Base-by-base conservation (phyloP, 92 coral and sea anemone species). In the Nematostella vectensis region DNA sequence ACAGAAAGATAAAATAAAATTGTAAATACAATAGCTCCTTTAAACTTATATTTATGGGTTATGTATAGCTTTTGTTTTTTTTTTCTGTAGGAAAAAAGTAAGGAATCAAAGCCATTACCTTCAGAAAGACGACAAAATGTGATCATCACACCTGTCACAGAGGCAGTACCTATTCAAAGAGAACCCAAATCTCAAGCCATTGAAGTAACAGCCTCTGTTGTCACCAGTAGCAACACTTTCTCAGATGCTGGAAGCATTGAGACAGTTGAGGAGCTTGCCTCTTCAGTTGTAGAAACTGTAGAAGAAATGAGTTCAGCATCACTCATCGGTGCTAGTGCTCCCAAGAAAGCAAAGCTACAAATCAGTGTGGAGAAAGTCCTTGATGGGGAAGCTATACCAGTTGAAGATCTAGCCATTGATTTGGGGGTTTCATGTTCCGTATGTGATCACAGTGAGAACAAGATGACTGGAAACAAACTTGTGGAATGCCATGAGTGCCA, bases 401-500 rank as follows among this genome's bases (percentile, higher is more conserved):
- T 75, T 0, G 95, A 85, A 25, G 95, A 80, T 47, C 53, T 85
- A 57, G 70, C 82, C 19, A 85, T 80, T 67, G 95, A 85, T 57
- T 50, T 77, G 4, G 87, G 96, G 3, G 71, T 82, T 17, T 69
- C 61, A 24, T 91, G 98, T 72, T 63, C 75, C 3, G 71, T 91
- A 36, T 91, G 98, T n/a, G n/a, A n/a, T n/a, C n/a, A n/a, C n/a
- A n/a, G n/a, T 55, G 91, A 88, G 50, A 85, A 67, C 42, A 82
- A 74, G 55, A 48, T 68, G 29, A 61, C 72, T 53, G 96, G 98
- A 30, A 91, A 91, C 62, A 83, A 82, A 64, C 71, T 91, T 51
- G 95, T 91, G 22, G 98, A 91, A 60, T 91, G 98, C 25, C 95
- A 91, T 45, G 98, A 91, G 57, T 91, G 98, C 21, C 98, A 91